phyloP scores from a whole-genome alignment of 2,888 invertebrate species.

The Drosophila niveifrons region DNA sequence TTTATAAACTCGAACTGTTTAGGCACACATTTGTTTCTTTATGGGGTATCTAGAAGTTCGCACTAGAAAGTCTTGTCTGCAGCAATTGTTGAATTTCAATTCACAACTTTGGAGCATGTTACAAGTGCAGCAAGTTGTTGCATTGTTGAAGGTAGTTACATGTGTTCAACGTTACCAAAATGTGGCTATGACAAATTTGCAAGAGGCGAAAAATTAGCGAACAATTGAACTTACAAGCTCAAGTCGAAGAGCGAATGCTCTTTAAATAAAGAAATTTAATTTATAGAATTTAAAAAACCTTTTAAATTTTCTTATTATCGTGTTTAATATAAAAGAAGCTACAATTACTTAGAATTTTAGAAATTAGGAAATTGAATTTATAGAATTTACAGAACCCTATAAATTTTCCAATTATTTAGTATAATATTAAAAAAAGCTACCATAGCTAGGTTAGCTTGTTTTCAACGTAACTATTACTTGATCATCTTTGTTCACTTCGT shows the following conservation, averaged over 20 bases:
- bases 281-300: no score
- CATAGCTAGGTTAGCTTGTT: no score
- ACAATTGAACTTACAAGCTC: background rate
- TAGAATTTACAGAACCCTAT: no score
- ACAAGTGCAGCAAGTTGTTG: conserved; percentile 74
- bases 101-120: conserved; percentile 72
- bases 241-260: conserved; percentile 17
- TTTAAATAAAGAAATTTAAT: background rate
- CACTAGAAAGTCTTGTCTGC: conserved; percentile 12
- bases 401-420: no score
- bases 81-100: conserved; percentile 71
- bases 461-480: no score
- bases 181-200: conserved; percentile 52
- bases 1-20: background rate
- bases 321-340: no score
- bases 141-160: conserved; percentile 68
- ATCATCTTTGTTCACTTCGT: no score
- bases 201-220: conserved; percentile 33
- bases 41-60: conserved; percentile 10
- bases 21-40: background rate
- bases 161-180: conserved; percentile 48
- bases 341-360: no score
- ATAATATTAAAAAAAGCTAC: no score
- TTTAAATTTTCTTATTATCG: no score
- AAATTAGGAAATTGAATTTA: no score